Evolutionary conservation across 2,113 vertebrate genomes (phyloP), one percentile per base, ranked within the genome.

Genomic region (Microtus ochrogaster): DNA sequence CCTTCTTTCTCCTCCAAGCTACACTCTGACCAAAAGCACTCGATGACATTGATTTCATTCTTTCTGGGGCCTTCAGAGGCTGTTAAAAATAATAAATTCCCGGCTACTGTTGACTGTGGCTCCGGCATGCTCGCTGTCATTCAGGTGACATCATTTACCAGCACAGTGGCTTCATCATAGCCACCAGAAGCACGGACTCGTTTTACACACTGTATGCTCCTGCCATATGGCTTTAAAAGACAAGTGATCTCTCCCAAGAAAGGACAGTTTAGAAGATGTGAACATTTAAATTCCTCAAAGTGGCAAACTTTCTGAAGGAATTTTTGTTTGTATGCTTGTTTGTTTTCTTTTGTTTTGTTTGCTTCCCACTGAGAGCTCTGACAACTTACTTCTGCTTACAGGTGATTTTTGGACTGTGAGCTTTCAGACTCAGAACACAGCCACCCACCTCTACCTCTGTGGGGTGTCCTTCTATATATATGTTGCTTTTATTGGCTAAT

Each of bases 241-340:
- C 17, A 83, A 77, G 93, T n/a, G 36, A 5, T 55, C 63, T 55
- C 95, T 91, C 90, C 44, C 49, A 95, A 96, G 90, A 81, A 72
- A 85, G 55, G 13, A 22, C 76, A 14, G n/a, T n/a, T 73, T 41
- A 47, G 65, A 76, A 89, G 74, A 76, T 28, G 21, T 28, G 65
- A 89, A 65, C 85, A 86, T 44, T 86, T 28, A 76, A 92, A 95
- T 58, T 39, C 79, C 28, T 63, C 61, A 33, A 47, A 87, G 70
- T 2, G 41, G 5, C 33, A 22, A 11, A 87, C 76, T 66, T 28
- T 77, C 72, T 3, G n/a, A 86, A 72, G 44, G 58, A 3, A 66
- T 33, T 39, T 63, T 77, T 52, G 30, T 83, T 66, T 11, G 39
- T 61, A 0, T 22, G 52, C 17, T 41, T 77, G 41, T 77, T 77